These are phyloP conservation scores for Pseudomugil gertrudae DNA, from an alignment of 2,797 vertebrate species.

Conservation along the genomic window DNA sequence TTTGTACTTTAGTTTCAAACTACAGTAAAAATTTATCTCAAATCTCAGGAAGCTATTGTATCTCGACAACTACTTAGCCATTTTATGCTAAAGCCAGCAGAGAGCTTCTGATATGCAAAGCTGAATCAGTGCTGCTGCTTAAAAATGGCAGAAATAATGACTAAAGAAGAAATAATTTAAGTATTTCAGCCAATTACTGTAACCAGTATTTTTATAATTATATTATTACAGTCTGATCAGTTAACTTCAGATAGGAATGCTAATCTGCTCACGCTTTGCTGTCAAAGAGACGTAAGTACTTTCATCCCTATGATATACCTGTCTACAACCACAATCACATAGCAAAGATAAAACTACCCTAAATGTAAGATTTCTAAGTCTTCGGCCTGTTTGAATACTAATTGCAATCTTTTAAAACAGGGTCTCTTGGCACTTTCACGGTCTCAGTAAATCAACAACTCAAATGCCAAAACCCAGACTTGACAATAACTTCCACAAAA, in stretches of 20 bases:
- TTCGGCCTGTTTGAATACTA: neutral
- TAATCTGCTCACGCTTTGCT: slow-evolving; percentile 5
- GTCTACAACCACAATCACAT: slow-evolving; percentile 29
- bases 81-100: neutral
- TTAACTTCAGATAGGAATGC: slow-evolving; percentile 12
- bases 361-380: neutral
- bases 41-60: slow-evolving; percentile 17
- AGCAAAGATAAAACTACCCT: slow-evolving; percentile 1
- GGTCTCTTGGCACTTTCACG: slow-evolving; percentile 1
- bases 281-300: slow-evolving; percentile 39
- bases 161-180: neutral
- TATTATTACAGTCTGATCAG: neutral
- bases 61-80: neutral
- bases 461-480: neutral
- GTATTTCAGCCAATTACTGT: neutral
- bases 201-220: neutral
- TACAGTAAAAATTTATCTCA: slow-evolving; percentile 20
- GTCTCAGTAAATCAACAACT: slow-evolving; percentile 21
- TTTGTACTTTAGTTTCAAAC: slow-evolving; percentile 28
- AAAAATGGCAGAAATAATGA: neutral
- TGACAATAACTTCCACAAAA: slow-evolving; percentile 11
- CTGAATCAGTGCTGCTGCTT: neutral
- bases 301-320: slow-evolving; percentile 39
- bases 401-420: neutral
- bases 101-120: neutral